A percentile compares a stretch with the other conserved stretches of the same genome.
Conservation (phyloP, 2,888 invertebrate species). For the Perithous albicinctus region DNA sequence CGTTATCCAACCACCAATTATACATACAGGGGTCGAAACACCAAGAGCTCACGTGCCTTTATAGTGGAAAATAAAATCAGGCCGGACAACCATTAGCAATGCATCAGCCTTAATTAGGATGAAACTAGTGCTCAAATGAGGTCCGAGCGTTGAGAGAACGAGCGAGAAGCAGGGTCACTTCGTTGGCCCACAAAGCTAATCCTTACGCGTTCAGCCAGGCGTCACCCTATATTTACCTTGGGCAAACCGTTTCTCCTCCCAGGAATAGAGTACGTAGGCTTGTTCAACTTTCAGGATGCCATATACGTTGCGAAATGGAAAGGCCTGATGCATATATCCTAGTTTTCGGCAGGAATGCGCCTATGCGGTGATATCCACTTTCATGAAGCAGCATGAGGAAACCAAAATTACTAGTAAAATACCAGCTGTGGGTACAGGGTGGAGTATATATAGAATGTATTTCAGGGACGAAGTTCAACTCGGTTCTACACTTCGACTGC, state of each 20-base stretch:
- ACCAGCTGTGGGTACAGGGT: neutral
- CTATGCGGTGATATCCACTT: slow-evolving; percentile 34
- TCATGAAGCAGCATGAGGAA: slow-evolving; percentile 26
- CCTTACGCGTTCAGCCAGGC: slow-evolving; percentile 56
- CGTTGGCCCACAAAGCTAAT: slow-evolving; percentile 66
- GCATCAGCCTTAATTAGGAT: slow-evolving; percentile 71
- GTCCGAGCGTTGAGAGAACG: slow-evolving; percentile 4
- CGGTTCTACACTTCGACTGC: slow-evolving; percentile 35
- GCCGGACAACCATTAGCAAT: slow-evolving; percentile 62
- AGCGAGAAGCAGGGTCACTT: slow-evolving; percentile 21
- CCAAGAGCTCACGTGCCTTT: neutral
- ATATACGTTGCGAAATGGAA: slow-evolving; percentile 21
- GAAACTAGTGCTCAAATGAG: slow-evolving; percentile 24
- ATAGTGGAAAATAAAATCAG: slow-evolving; percentile 11
- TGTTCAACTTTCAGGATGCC: slow-evolving; percentile 22
- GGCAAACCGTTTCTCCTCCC: slow-evolving; percentile 53
- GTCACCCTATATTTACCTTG: slow-evolving; percentile 65
- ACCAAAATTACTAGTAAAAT: too few relatives aligned
- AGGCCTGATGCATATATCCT: slow-evolving; percentile 14
- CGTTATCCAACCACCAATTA: neutral
- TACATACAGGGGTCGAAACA: neutral
- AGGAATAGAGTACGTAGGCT: slow-evolving; percentile 12
- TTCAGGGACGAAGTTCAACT: slow-evolving; percentile 46
- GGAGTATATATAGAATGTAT: slow-evolving; percentile 4
- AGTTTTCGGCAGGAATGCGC: slow-evolving; percentile 16